Conservation (phyloP, 1,140 invertebrate genomes). For the Bombyx mandarina region DNA sequence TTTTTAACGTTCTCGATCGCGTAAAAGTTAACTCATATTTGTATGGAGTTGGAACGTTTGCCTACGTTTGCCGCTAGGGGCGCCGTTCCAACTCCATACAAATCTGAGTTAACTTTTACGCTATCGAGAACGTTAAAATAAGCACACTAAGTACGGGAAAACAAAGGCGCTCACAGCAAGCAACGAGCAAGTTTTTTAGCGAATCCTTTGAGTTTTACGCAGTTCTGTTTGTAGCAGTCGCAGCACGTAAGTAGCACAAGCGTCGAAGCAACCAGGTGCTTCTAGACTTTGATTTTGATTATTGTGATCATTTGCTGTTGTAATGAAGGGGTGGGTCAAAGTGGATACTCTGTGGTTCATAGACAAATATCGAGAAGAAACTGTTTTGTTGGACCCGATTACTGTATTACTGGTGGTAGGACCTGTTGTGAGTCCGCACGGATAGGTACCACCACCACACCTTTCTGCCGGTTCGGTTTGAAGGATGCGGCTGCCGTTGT, state of each 20-base stretch:
- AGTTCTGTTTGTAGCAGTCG: not conserved
- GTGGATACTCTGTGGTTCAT: conserved; percentile 2
- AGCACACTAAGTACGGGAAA: not conserved
- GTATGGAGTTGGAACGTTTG: too few species aligned
- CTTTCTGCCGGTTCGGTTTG: too few species aligned
- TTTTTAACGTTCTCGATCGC: too few species aligned
- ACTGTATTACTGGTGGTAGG: too few species aligned
- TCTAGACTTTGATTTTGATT: conserved; percentile 1
- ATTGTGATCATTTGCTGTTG: conserved; percentile 1
- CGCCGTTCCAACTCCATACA: too few species aligned
- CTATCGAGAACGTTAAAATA: not conserved
- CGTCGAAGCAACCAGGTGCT: not conserved
- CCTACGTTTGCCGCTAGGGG: too few species aligned
- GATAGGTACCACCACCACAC: too few species aligned
- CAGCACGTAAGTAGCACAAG: not conserved
- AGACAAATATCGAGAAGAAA: conserved; percentile 7
- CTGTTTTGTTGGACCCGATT: conserved; percentile 9
- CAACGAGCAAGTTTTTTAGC: not conserved
- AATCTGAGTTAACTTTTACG: too few species aligned
- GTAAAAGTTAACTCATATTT: too few species aligned
- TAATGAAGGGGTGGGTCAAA: conserved; percentile 1
- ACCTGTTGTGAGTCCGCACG: too few species aligned
- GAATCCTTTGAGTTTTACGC: not conserved
- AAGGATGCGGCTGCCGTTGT: too few species aligned
- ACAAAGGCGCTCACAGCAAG: not conserved